A percentile compares a stretch with the other conserved stretches of the same genome.
These are phyloP conservation scores for Dermatophagoides farinae DNA, from an alignment of 1,140 invertebrate genomes.

Conservation along the genomic window DNA sequence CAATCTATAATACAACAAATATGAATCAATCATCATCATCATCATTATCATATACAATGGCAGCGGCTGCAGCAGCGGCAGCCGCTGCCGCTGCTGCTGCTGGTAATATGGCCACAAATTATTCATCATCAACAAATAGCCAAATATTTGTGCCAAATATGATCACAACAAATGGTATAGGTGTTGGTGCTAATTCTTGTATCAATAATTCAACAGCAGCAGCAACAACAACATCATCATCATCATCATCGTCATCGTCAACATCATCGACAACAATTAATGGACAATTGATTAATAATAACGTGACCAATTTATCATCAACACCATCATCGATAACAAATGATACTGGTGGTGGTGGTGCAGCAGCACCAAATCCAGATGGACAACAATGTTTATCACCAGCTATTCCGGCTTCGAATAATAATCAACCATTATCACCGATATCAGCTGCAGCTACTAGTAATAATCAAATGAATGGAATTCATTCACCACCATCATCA, in stretches of 20 bases:
- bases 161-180: neutral
- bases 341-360: slow-evolving; percentile 26
- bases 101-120: neutral
- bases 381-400: slow-evolving; percentile 42
- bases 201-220: neutral
- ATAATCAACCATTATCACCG: slow-evolving; percentile 24
- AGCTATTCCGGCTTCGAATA: slow-evolving; percentile 22
- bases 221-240: neutral
- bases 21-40: too few relatives aligned
- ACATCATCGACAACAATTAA: too few relatives aligned
- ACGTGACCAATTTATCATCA: neutral
- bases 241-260: too few relatives aligned
- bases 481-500: slow-evolving; percentile 21
- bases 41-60: too few relatives aligned
- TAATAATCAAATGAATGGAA: slow-evolving; percentile 21
- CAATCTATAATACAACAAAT: too few relatives aligned
- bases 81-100: too few relatives aligned
- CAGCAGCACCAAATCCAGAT: slow-evolving; percentile 21
- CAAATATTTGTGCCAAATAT: slow-evolving; percentile 7
- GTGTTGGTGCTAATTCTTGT: neutral
- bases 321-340: neutral
- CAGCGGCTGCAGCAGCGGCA: too few relatives aligned
- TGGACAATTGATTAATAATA: neutral
- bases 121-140: neutral
- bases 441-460: slow-evolving; percentile 26